phyloP scores from a whole-genome alignment of 2,888 invertebrate species.

The Tipula unca region DNA sequence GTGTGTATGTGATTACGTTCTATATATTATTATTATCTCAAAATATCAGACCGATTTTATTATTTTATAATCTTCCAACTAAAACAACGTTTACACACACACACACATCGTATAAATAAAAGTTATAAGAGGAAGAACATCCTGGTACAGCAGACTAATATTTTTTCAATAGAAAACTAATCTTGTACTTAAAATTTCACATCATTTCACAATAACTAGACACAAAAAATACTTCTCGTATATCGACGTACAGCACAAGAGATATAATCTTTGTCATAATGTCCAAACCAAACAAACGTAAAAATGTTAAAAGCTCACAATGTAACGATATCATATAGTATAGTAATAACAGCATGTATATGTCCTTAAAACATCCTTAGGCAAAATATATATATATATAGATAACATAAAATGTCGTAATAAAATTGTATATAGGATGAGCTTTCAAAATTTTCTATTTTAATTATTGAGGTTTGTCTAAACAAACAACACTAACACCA shows the following conservation, averaged over 20 bases:
- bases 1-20: background rate
- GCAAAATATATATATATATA: background rate
- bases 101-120: background rate
- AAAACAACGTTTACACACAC: background rate
- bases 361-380: background rate
- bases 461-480: background rate
- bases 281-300: background rate
- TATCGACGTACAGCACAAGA: background rate
- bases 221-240: background rate
- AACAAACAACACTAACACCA: background rate
- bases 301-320: background rate
- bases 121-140: background rate
- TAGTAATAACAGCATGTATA: background rate
- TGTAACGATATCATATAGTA: background rate
- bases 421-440: background rate
- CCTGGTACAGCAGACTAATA: background rate
- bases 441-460: background rate
- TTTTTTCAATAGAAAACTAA: background rate
- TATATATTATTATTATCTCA: background rate
- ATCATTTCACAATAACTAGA: background rate
- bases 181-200: background rate
- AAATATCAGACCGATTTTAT: background rate
- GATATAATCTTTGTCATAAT: background rate
- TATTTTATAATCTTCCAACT: background rate
- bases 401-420: background rate